A percentile compares a stretch with the other conserved stretches of the same genome.
Conservation (phyloP, 2,797 vertebrate genomes). For the Hozukius guyotensis region DNA sequence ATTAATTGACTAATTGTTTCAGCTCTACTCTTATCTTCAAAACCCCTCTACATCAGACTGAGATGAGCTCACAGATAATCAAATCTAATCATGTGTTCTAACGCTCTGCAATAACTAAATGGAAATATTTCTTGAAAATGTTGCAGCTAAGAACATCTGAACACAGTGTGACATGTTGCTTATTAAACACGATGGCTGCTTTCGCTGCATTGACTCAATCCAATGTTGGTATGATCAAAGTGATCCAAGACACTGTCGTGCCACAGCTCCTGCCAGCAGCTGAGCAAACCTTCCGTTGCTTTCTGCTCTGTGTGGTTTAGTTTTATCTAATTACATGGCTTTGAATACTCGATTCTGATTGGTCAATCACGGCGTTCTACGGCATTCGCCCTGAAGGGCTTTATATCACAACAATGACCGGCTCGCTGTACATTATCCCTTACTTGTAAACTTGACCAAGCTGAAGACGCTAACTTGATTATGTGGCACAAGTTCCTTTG, state of each 20-base stretch:
- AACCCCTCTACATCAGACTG: neutral
- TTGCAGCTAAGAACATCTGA: conserved; percentile 11
- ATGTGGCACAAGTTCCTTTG: conserved; percentile 25
- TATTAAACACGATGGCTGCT: conserved; percentile 35
- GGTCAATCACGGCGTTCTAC: too few species aligned
- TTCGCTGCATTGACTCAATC: conserved; percentile 24
- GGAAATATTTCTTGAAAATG: neutral
- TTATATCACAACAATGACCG: too few species aligned
- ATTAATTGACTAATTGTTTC: neutral
- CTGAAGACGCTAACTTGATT: neutral
- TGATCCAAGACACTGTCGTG: conserved; percentile 11
- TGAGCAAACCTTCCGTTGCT: neutral
- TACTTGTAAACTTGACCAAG: neutral
- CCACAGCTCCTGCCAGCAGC: neutral
- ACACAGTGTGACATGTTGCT: conserved; percentile 33
- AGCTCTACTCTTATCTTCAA: neutral
- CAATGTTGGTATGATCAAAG: conserved; percentile 1
- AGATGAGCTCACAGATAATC: neutral
- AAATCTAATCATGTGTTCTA: neutral
- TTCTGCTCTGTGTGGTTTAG: neutral
- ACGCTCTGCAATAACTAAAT: neutral
- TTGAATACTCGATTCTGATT: too few species aligned
- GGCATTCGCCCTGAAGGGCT: too few species aligned
- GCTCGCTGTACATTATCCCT: too few species aligned
- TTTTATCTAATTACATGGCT: neutral